Evolutionary conservation across 2,797 vertebrate genomes (phyloP), one percentile per base, ranked within the genome.

Genomic region (Mormyrus hasselquistii): DNA sequence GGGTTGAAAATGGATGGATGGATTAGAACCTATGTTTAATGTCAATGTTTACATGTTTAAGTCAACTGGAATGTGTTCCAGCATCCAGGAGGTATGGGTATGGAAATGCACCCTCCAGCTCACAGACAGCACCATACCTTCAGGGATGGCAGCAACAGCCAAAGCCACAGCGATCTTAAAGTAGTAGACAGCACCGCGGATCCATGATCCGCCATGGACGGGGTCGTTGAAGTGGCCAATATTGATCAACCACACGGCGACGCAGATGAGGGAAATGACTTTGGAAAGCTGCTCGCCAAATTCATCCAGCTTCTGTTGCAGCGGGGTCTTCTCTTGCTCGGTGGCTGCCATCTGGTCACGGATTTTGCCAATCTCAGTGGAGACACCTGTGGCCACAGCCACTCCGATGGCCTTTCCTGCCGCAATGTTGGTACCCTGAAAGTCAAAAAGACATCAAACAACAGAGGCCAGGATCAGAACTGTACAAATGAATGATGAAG

Each of bases 301-400:
- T 93, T 99, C 98, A 0, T 99, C 98, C 91, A 99, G 94, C 91
- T 99, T 98, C 95, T 98, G 97, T 95, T 99, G 98, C 94, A 99
- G 95, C 0, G 98, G 98, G 0, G 98, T 99, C 94, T 96, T 98
- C 22, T 99, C 98, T 94, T 99, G 98, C 92, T 99, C 98, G 0
- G 98, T 99, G 89, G 98, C 97, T 0, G 97, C 98, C 98, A 99
- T 99, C 93, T 99, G 96, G 92, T 99, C 98, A 0, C 98, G 97
- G 92, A 99, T 98, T 93, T 99, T 99, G 12, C 98, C 98, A 0
- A 99, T 99, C 94, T 99, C 98, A 0, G 98, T 99, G 93, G 93
- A 90, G n/a, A 98, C 97, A 0, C 97, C 97, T 0, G 98, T 99
- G 14, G 97, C 96, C 65, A 97, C 93, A 29, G 96, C 98, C 0